Conservation (phyloP, 2,113 vertebrate species). For the Nipponia nippon region DNA sequence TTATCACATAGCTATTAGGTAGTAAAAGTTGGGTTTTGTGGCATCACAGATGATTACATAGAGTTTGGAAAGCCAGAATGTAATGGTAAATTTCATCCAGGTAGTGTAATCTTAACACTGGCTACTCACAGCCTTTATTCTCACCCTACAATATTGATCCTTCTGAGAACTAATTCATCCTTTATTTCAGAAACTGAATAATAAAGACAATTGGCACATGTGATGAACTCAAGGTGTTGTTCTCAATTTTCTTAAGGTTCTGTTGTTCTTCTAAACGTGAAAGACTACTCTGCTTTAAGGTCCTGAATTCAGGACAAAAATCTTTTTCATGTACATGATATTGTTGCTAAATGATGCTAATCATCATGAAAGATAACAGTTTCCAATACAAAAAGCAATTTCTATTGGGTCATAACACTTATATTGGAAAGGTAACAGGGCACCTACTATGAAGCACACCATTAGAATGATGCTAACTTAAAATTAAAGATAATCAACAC, state of each 20-base stretch:
- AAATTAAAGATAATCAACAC: not conserved
- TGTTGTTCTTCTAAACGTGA: not conserved
- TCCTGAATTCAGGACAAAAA: not conserved
- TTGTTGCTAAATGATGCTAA: not conserved
- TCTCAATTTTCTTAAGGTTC: not conserved
- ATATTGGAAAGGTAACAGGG: not conserved
- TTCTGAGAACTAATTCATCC: not conserved
- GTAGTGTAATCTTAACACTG: not conserved
- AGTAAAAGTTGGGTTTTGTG: not conserved
- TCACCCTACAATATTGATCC: not conserved
- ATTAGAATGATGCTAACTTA: not conserved
- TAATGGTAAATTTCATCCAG: not conserved
- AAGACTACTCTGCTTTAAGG: not conserved
- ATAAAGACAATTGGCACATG: not conserved
- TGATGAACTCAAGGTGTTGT: not conserved
- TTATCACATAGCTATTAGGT: not conserved
- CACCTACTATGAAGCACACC: not conserved
- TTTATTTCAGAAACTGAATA: not conserved
- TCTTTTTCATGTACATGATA: not conserved
- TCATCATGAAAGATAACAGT: not conserved
- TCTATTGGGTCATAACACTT: not conserved
- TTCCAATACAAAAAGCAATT: not conserved
- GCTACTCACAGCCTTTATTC: not conserved
- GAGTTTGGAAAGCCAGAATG: not conserved
- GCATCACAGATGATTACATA: not conserved